These are phyloP conservation scores for Oscheius sp. DNA, from an alignment of 1,140 invertebrate genomes.

Conservation along the genomic window DNA sequence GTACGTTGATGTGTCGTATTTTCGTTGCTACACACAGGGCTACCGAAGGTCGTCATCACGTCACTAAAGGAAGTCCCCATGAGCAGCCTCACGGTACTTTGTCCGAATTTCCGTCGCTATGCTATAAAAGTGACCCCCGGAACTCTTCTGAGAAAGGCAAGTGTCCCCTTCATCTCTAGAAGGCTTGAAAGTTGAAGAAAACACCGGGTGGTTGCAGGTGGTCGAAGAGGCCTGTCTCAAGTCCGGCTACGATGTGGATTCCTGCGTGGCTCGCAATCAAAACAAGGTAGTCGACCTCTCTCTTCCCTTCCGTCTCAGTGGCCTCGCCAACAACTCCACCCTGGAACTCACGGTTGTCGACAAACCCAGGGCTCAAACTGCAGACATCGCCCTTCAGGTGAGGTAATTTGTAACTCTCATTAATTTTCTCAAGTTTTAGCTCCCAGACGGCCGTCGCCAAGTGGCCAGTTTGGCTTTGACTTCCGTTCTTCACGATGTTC, in stretches of 20 bases:
- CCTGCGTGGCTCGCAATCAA: background rate
- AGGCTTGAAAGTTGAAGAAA: too few relatives aligned
- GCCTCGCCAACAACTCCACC: constrained; percentile 26
- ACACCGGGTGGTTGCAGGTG: constrained; percentile 5
- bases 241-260: constrained; percentile 21
- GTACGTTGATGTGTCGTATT: too few relatives aligned
- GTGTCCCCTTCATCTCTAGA: background rate
- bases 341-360: constrained; percentile 8
- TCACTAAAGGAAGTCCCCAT: too few relatives aligned
- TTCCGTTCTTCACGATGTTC: background rate
- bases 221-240: constrained; percentile 29
- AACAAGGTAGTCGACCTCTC: constrained; percentile 16
- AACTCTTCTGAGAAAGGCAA: background rate
- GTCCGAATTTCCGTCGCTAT: background rate
- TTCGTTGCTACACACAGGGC: too few relatives aligned
- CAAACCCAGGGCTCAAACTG: background rate
- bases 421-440: background rate
- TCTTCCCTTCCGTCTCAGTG: constrained; percentile 21
- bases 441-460: background rate
- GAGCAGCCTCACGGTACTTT: background rate
- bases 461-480: background rate
- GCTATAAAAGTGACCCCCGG: background rate
- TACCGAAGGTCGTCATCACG: too few relatives aligned
- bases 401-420: background rate
- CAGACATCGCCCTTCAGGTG: constrained; percentile 5